Base-by-base conservation (phyloP, 2,888 invertebrate species). In the Cryptus armator region DNA sequence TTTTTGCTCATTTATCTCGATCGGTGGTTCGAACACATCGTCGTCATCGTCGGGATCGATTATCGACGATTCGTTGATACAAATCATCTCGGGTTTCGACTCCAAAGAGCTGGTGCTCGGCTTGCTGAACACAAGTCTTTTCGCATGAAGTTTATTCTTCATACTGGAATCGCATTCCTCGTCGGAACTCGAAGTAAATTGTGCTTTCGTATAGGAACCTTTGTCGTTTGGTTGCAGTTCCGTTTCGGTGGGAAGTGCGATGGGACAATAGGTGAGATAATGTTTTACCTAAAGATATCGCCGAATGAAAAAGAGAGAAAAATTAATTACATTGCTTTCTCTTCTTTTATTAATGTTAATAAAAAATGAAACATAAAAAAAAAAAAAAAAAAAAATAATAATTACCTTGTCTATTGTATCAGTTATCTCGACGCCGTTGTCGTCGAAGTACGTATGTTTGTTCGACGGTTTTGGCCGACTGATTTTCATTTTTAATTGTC, bases 391-490 rank as follows among this genome's bases (percentile, higher is more conserved):
- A 9, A 9, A 37, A 16, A 16, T 37, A 24, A 2, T 24, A 72
- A 70, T 86, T 81, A 92, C 94, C 91, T 94, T 93, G 64, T 94
- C 92, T 86, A 94, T 90, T 71, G 93, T 92, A 78, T 92, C 94
- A 2, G 92, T 90, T 53, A 94, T 92, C 86, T 95, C 94, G 86
- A 96, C 95, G 0, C 96, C 96, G 87, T 96, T 96, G 67, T 96
- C 96, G 90, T 96, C 96, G 88, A 96, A 96, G 88, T 95, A 95
- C 12, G 95, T 95, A 90, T 96, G 96, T 89, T 94, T 95, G 7
- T 95, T 93, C 72, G 92, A 93, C 75, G 94, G 92, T 51, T 94
- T 92, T 0, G 95, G 94, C 16, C 95, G 94, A 66, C 83, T 91
- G 14, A 91, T 84, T 88, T 92, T 92, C 85, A 96, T 94, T 89